Conservation (phyloP, 2,797 vertebrate genomes). For the Artibeus jamaicensis region DNA sequence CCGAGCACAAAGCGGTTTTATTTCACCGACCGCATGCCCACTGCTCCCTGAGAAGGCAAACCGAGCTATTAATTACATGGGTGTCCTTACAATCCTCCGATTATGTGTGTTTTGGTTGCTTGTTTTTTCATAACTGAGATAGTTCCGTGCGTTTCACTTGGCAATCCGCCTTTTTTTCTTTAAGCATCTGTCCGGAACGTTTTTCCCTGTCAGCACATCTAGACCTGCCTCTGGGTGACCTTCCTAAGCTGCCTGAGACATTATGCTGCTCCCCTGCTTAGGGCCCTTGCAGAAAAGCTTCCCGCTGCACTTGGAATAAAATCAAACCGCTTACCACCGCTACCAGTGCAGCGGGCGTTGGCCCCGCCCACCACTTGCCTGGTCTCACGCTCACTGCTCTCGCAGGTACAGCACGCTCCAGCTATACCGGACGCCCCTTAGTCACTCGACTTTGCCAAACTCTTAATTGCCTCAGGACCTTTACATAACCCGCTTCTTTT, state of each 20-base stretch:
- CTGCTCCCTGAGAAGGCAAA: not conserved
- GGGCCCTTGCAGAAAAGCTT: not conserved
- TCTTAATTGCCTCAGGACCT: not conserved
- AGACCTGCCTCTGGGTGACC: not conserved
- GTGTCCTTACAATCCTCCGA: not conserved
- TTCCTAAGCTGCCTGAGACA: not conserved
- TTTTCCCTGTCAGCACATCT: not conserved
- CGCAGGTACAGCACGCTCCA: fast-evolving
- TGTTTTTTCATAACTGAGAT: not conserved
- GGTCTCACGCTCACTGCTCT: not conserved
- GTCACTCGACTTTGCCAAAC: not conserved
- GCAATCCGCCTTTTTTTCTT: not conserved
- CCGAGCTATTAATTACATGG: not conserved
- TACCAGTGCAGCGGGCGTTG: not conserved
- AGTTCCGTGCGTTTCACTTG: not conserved
- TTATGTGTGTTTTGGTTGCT: not conserved
- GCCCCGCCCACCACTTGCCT: not conserved
- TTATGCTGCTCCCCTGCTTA: not conserved
- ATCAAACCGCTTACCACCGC: not conserved
- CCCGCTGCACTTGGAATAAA: not conserved
- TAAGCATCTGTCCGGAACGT: not conserved
- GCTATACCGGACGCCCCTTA: not conserved
- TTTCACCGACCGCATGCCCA: not conserved
- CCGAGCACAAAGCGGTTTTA: not conserved
- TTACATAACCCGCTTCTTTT: not conserved